Evolutionary conservation across 53 echinoderm and acorn worm species (phyloP).

Genomic region (Stichopus horrens): DNA sequence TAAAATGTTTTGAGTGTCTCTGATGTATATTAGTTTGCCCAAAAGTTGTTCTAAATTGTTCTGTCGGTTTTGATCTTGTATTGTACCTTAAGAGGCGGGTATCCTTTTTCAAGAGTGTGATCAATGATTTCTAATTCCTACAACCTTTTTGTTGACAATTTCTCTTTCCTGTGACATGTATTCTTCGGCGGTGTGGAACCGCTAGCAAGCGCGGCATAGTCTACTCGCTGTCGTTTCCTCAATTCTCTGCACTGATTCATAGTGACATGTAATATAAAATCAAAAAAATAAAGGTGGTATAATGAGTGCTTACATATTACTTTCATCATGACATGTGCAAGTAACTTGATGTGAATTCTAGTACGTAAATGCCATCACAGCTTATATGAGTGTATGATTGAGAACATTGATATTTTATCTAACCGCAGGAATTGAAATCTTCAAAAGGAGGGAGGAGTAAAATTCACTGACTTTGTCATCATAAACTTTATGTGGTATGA

Average conservation of each 20-base stretch:
- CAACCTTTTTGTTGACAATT: conserved; percentile 3
- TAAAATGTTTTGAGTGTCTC: conserved; percentile 9
- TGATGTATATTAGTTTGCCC: background rate
- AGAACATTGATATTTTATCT: no score
- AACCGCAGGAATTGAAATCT: no score
- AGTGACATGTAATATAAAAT: background rate
- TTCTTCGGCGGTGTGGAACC: background rate
- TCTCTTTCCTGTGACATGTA: background rate
- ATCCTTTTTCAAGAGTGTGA: conserved; percentile 16
- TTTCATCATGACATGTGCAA: background rate
- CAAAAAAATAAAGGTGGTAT: background rate
- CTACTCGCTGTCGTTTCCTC: background rate
- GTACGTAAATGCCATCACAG: no score
- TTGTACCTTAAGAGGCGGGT: conserved; percentile 9
- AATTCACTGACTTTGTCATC: no score
- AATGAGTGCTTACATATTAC: background rate
- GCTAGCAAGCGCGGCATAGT: conserved; percentile 3
- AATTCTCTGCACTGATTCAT: conserved; percentile 14
- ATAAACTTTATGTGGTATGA: no score
- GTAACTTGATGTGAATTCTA: background rate
- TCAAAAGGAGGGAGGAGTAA: no score
- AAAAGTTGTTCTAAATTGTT: background rate
- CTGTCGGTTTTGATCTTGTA: background rate
- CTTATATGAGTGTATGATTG: no score
- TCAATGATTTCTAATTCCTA: conserved; percentile 1